phyloP scores from a whole-genome alignment of 2,888 invertebrate species.

The Lagria hirta region DNA sequence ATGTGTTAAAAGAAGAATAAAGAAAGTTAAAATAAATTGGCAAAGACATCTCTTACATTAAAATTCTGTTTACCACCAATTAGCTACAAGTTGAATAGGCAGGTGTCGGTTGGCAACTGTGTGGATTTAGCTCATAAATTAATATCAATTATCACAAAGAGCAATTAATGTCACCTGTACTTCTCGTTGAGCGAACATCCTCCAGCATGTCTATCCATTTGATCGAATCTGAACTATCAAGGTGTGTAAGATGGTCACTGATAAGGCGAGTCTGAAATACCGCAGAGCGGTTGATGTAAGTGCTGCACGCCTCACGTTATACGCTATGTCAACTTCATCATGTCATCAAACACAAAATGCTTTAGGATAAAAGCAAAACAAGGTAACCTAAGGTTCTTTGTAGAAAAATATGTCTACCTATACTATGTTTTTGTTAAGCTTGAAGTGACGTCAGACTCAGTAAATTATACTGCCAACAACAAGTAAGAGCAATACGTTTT shows the following conservation, averaged over 20 bases:
- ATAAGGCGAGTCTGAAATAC: constrained; percentile 21
- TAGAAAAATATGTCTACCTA: constrained; percentile 14
- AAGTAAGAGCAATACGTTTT: too few relatives aligned
- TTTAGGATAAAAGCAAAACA: constrained; percentile 25
- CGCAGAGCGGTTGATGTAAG: constrained; percentile 23
- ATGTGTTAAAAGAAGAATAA: too few relatives aligned
- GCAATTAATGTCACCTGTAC: constrained; percentile 24
- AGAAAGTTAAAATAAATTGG: too few relatives aligned
- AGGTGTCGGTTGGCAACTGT: constrained; percentile 20
- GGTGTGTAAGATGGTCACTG: constrained; percentile 22
- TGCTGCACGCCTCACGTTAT: constrained; percentile 21
- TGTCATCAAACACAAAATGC: constrained; percentile 31
- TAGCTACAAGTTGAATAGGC: too few relatives aligned
- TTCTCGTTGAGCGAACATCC: constrained; percentile 14
- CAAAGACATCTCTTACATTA: too few relatives aligned
- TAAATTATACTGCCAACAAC: too few relatives aligned
- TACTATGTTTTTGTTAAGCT: too few relatives aligned
- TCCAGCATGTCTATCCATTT: constrained; percentile 19
- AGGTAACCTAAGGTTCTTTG: constrained; percentile 11
- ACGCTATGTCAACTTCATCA: constrained; percentile 42
- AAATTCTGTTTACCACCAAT: too few relatives aligned
- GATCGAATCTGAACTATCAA: constrained; percentile 23
- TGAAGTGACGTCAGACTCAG: too few relatives aligned
- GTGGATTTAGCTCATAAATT: constrained; percentile 11
- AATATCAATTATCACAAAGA: constrained; percentile 21